A percentile compares a stretch with the other conserved stretches of the same genome.
phyloP scores from a whole-genome alignment of 92 coral and sea anemone species.

The Diadumene lineata region DNA sequence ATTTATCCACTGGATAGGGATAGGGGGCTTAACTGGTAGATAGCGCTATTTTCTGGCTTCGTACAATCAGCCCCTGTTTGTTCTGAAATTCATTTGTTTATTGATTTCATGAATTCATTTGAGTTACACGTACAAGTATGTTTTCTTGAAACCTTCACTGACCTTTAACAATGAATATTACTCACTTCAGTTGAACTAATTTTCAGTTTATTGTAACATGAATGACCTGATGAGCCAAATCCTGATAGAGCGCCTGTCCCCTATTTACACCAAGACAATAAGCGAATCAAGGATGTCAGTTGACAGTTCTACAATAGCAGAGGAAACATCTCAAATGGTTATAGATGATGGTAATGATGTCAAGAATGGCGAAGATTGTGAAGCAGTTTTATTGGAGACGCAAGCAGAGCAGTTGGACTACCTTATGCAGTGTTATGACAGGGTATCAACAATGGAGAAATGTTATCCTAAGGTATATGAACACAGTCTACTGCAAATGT shows the following conservation, averaged over 20 bases:
- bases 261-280: slow-evolving; percentile 12
- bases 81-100: no score
- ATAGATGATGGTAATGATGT: slow-evolving; percentile 44
- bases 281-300: slow-evolving; percentile 18
- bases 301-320: slow-evolving; percentile 57
- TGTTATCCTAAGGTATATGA: slow-evolving; percentile 59
- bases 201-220: slow-evolving; percentile 46
- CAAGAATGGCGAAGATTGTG: background rate
- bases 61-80: no score
- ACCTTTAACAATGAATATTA: background rate
- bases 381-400: background rate
- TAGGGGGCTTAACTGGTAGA: no score
- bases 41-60: no score
- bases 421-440: slow-evolving; percentile 65
- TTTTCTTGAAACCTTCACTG: background rate
- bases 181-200: background rate
- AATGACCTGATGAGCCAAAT: slow-evolving; percentile 60
- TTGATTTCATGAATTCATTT: no score
- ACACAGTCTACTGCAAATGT: background rate
- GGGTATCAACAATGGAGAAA: slow-evolving; percentile 56
- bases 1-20: no score
- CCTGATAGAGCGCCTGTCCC: slow-evolving; percentile 62
- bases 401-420: slow-evolving; percentile 38
- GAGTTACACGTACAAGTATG: no score
- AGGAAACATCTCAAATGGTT: slow-evolving; percentile 72